Base-by-base conservation (phyloP, 2,888 invertebrate genomes). In the Euphydryas editha region DNA sequence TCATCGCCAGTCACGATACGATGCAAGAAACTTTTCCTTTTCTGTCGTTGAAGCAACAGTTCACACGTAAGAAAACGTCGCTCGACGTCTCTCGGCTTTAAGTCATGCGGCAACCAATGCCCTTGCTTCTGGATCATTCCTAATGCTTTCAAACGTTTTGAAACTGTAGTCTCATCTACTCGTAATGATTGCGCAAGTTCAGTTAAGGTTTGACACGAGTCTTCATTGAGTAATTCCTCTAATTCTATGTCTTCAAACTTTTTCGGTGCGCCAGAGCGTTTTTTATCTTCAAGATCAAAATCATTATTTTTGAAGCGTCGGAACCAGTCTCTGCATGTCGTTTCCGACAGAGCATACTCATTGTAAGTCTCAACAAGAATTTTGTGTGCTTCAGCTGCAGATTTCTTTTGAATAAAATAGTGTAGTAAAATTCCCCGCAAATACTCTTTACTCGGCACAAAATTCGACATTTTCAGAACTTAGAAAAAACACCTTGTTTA, bases 31-130 rank as follows among this genome's bases (percentile, higher is more conserved):
- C 61, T 56, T 39, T 70, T 70, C 49, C 69, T 46, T 60, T 66
- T 68, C 13, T 68, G 66, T 37, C 57, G 46, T 55, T 55, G 47
- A 57, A 67, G 59, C 59, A 70, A 54, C 21, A 54, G 47, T 70
- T 67, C 62, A 69, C 65, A 65, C n/a, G 54, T 57, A 46, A 70
- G 61, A 70, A 73, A 68, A 68, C 55, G 68, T 17, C 64, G 69
- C 21, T 72, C 69, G 44, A 73, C 63, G 56, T 70, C 61, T 71
- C 69, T 71, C 63, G 63, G 68, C 60, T 71, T 72, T 68, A 73
- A 66, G 11, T 73, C 65, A 64, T 69, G 67, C 20, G 64, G 49
- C 10, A 61, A 49, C 60, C 30, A 60, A 60, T 60, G 54, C 37
- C 57, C 39, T 61, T 57, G 59, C 36, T 59, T 62, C n/a, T 64